A percentile compares a stretch with the other conserved stretches of the same genome.
phyloP scores from a whole-genome alignment of 2,797 vertebrate species.

The Pseudomugil gertrudae region DNA sequence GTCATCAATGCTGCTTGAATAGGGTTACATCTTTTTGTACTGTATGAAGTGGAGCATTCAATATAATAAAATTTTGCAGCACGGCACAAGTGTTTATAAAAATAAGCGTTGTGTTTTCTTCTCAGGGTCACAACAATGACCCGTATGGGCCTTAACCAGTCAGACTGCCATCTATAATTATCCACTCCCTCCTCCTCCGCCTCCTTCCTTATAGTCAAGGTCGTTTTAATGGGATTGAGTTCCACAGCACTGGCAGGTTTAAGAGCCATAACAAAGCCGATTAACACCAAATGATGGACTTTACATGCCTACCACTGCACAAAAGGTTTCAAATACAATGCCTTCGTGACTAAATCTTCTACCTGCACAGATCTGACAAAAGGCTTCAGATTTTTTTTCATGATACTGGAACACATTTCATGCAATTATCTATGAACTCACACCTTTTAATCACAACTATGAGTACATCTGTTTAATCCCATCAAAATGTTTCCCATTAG shows the following conservation, averaged over 20 bases:
- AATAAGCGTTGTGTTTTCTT: slow-evolving; percentile 36
- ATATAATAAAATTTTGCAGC: slow-evolving; percentile 3
- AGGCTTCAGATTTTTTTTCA: background rate
- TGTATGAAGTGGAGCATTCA: slow-evolving; percentile 9
- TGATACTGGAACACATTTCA: too few species aligned
- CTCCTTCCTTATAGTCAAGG: slow-evolving; percentile 72
- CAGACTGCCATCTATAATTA: slow-evolving; percentile 71
- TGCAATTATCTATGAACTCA: background rate
- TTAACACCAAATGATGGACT: slow-evolving; percentile 77
- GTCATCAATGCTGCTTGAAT: background rate
- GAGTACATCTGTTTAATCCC: background rate
- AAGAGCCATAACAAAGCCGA: slow-evolving; percentile 82
- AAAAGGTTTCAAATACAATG: slow-evolving; percentile 7
- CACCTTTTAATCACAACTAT: background rate
- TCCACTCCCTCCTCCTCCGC: slow-evolving; percentile 62
- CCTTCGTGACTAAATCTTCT: slow-evolving; percentile 9
- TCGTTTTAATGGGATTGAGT: slow-evolving; percentile 84
- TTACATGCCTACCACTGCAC: slow-evolving; percentile 38
- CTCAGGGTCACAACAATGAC: slow-evolving; percentile 45
- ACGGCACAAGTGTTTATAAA: slow-evolving; percentile 21
- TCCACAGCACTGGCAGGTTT: slow-evolving; percentile 72
- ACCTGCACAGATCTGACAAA: background rate
- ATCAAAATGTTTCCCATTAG: background rate
- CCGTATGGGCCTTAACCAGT: slow-evolving; percentile 51
- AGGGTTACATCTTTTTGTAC: slow-evolving; percentile 1